phyloP scores from a whole-genome alignment of 2,113 vertebrate genomes.

The Mastomys coucha region DNA sequence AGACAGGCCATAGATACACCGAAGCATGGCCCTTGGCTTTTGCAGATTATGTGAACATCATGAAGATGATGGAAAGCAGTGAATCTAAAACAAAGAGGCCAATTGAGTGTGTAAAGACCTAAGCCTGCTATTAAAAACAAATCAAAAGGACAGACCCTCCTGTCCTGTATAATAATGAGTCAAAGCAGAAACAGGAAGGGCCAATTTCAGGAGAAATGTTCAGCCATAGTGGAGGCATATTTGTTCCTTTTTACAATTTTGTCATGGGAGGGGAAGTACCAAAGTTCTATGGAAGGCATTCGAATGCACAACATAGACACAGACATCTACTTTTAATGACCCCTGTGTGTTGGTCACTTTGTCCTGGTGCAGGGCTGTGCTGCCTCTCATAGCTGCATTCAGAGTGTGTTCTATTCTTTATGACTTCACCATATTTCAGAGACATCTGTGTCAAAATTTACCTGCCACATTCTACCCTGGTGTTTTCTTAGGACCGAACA shows the following conservation, averaged over 20 bases:
- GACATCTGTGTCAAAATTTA: not conserved
- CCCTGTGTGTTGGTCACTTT: not conserved
- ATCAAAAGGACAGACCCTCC: not conserved
- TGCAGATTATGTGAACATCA: not conserved
- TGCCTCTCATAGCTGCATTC: not conserved
- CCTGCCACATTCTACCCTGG: not conserved
- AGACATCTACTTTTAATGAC: not conserved
- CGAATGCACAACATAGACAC: not conserved
- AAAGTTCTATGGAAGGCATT: not conserved
- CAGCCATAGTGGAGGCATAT: not conserved
- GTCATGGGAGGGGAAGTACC: not conserved
- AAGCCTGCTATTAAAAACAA: not conserved
- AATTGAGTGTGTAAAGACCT: not conserved
- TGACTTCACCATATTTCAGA: not conserved
- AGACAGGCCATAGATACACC: not conserved
- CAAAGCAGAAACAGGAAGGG: not conserved
- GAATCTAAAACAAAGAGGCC: not conserved
- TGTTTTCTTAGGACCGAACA: not conserved
- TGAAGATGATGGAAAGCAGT: not conserved
- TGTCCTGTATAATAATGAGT: not conserved
- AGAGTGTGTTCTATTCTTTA: not conserved
- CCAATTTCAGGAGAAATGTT: not conserved
- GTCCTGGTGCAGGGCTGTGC: not conserved
- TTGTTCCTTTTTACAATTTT: not conserved
- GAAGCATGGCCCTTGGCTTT: not conserved